phyloP scores from a whole-genome alignment of 1,140 invertebrate genomes.

The Bombus pascuorum region DNA sequence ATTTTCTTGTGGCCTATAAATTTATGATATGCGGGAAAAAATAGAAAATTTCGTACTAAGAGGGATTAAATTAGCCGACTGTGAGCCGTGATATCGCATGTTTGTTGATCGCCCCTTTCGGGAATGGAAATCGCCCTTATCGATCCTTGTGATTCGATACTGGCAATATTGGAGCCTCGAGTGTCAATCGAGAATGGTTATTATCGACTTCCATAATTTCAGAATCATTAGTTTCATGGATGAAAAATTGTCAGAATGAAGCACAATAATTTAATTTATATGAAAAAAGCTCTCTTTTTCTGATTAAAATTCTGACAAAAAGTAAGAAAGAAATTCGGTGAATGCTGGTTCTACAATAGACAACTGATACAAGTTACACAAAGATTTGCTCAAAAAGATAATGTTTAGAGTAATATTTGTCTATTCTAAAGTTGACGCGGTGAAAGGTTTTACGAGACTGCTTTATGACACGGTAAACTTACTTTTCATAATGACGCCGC shows the following conservation, averaged over 20 bases:
- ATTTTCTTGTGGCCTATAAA: neutral
- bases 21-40: neutral
- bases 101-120: neutral
- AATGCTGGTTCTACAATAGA: neutral
- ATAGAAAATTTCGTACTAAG: neutral
- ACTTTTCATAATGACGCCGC: conserved; percentile 13
- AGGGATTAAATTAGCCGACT: neutral
- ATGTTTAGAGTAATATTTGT: conserved; percentile 20
- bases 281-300: neutral
- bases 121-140: neutral
- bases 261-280: neutral
- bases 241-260: neutral
- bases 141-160: neutral
- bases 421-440: neutral
- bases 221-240: neutral
- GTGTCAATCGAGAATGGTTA: neutral
- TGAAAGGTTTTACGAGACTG: neutral
- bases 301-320: too few species aligned
- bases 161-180: neutral
- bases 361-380: neutral
- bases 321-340: neutral
- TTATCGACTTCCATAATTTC: neutral
- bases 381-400: neutral
- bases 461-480: conserved; percentile 26
- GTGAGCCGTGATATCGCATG: neutral